phyloP scores from a whole-genome alignment of 2,113 vertebrate genomes.

The Phaethornis superciliosus region DNA sequence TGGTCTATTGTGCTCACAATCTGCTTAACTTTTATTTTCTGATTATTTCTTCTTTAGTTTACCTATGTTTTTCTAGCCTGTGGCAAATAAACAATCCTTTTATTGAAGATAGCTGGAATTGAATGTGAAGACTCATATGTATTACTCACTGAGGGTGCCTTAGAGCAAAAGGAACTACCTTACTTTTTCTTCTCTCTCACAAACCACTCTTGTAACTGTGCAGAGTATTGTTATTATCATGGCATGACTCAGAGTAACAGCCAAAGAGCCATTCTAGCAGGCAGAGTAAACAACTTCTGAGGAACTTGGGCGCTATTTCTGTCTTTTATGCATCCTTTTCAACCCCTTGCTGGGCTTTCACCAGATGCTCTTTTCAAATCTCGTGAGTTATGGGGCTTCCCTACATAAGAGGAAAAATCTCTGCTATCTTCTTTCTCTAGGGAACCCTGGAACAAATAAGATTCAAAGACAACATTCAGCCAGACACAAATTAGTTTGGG shows the following conservation, averaged over 20 bases:
- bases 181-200: constrained; percentile 7
- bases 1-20: constrained; percentile 36
- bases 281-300: constrained; percentile 48
- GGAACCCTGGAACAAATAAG: constrained; percentile 26
- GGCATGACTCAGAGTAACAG: constrained; percentile 52
- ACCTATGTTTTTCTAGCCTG: constrained; percentile 47
- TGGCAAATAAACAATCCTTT: constrained; percentile 59
- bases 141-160: constrained; percentile 30
- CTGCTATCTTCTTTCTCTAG: constrained; percentile 30
- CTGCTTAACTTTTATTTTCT: constrained; percentile 40
- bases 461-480: constrained; percentile 52
- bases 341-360: constrained; percentile 1
- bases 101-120: constrained; percentile 64
- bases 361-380: constrained; percentile 49
- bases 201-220: neutral
- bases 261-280: constrained; percentile 36
- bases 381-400: constrained; percentile 46
- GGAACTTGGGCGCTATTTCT: constrained; percentile 35
- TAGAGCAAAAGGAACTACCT: constrained; percentile 38
- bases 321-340: constrained; percentile 38
- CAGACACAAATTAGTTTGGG: constrained; percentile 50
- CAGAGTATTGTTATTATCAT: constrained; percentile 23
- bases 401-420: neutral
- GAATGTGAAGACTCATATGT: constrained; percentile 49
- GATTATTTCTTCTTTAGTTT: constrained; percentile 38